Conservation (phyloP, 2,797 vertebrate genomes). For the Myotis myotis region DNA sequence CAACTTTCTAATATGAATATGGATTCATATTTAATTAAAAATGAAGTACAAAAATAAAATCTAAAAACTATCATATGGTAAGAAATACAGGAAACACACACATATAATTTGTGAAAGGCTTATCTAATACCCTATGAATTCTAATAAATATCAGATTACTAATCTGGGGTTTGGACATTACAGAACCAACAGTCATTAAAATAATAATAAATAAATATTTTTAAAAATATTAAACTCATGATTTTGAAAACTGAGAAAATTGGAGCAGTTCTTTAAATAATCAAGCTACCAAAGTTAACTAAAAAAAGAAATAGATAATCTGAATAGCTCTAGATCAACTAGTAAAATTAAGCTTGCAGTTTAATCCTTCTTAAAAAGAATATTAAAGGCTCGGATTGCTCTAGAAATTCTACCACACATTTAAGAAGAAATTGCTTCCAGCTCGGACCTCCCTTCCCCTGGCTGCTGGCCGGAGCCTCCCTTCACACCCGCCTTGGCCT, state of each 20-base stretch:
- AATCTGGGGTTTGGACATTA: constrained; percentile 5
- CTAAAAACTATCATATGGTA: constrained; percentile 44
- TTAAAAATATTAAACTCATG: not conserved
- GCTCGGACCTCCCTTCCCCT: no score
- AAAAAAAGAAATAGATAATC: not conserved
- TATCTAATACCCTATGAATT: constrained; percentile 35
- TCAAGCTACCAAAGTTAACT: not conserved
- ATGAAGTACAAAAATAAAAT: not conserved
- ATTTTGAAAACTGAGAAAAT: not conserved
- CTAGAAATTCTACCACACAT: not conserved
- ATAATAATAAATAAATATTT: not conserved
- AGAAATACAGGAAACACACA: not conserved
- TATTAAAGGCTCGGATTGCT: not conserved
- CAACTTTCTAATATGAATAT: constrained; percentile 47
- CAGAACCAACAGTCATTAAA: not conserved
- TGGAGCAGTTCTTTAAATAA: not conserved
- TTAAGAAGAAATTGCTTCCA: not conserved
- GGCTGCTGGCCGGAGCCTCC: no score
- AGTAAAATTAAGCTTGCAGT: not conserved
- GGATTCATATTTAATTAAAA: constrained; percentile 52
- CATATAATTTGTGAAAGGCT: not conserved
- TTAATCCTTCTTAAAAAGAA: not conserved
- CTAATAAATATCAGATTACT: constrained; percentile 58
- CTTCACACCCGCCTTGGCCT: no score
- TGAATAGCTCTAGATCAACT: not conserved